A percentile compares a stretch with the other conserved stretches of the same genome.
Conservation (phyloP, 2,113 vertebrate species). For the Megalops atlanticus region DNA sequence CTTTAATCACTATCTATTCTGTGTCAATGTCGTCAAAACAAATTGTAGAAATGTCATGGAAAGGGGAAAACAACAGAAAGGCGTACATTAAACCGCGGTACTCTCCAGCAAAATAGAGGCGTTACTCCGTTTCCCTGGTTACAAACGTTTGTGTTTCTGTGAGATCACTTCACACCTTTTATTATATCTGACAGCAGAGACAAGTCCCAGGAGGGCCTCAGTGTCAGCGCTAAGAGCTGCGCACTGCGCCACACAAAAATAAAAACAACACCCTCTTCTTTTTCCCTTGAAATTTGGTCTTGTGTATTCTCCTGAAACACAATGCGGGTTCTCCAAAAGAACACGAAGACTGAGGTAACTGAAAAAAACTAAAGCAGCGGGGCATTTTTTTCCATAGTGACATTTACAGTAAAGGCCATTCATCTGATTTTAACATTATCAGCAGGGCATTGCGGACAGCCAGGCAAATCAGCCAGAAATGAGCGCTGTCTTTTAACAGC, state of each 20-base stretch:
- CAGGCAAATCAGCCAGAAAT: background rate
- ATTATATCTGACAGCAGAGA: slow-evolving; percentile 2
- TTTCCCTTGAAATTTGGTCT: background rate
- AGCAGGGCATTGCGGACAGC: slow-evolving; percentile 2
- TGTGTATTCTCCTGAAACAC: no score
- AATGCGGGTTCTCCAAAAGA: background rate
- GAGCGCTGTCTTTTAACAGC: background rate
- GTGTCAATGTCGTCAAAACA: background rate
- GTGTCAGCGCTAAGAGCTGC: background rate
- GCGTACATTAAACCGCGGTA: background rate
- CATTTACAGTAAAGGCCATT: background rate
- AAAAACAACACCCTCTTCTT: background rate
- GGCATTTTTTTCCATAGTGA: background rate
- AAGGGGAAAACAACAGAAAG: background rate
- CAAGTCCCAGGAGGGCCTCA: background rate
- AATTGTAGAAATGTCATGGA: background rate
- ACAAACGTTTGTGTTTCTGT: slow-evolving; percentile 2
- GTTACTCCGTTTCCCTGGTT: background rate
- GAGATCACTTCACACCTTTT: slow-evolving; percentile 7
- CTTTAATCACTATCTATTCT: background rate
- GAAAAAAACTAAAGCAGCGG: background rate
- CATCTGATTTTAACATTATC: background rate
- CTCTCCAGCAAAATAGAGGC: background rate
- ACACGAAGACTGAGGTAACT: no score
- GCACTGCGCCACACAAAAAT: background rate